A percentile compares a stretch with the other conserved stretches of the same genome.
phyloP scores from a whole-genome alignment of 2,888 invertebrate species.

The Tipula vernalis region DNA sequence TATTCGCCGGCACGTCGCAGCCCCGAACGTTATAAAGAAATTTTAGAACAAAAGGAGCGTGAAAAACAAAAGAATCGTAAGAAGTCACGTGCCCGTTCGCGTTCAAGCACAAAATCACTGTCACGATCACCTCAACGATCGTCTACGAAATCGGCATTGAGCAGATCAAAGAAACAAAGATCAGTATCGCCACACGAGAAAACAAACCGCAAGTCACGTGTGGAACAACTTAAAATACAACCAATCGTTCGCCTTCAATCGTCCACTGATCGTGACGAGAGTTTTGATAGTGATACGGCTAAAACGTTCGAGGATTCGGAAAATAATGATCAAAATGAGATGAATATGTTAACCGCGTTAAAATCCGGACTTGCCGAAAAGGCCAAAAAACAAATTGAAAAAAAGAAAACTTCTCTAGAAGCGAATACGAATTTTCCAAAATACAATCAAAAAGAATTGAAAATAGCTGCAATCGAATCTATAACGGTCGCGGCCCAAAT shows the following conservation, averaged over 20 bases:
- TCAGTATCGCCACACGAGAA: conserved; percentile 14
- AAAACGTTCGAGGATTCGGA: conserved; percentile 16
- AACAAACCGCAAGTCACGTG: conserved; percentile 14
- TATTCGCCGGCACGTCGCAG: conserved; percentile 56
- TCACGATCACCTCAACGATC: conserved; percentile 15
- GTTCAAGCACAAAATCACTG: conserved; percentile 14
- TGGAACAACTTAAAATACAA: conserved; percentile 15
- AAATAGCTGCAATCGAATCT: not conserved
- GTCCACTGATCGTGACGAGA: conserved; percentile 46
- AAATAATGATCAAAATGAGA: conserved; percentile 41
- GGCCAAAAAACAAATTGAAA: conserved; percentile 54
- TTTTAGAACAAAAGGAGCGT: conserved; percentile 38
- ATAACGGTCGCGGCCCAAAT: not conserved
- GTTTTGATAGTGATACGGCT: conserved; percentile 27
- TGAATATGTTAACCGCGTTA: conserved; percentile 50
- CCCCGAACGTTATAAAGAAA: conserved; percentile 55
- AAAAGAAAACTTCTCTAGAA: conserved; percentile 25
- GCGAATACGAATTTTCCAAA: not conserved
- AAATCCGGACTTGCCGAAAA: conserved; percentile 54
- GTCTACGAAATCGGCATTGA: not conserved
- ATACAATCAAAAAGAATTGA: conserved; percentile 8
- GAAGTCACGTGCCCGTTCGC: conserved; percentile 11
- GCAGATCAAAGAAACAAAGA: conserved; percentile 16
- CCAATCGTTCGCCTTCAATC: conserved; percentile 47
- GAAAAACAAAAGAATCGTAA: conserved; percentile 15